Evolutionary conservation across 2,797 vertebrate species (phyloP), one percentile per base, ranked within the genome.

Genomic region (Aphelocoma californica): DNA sequence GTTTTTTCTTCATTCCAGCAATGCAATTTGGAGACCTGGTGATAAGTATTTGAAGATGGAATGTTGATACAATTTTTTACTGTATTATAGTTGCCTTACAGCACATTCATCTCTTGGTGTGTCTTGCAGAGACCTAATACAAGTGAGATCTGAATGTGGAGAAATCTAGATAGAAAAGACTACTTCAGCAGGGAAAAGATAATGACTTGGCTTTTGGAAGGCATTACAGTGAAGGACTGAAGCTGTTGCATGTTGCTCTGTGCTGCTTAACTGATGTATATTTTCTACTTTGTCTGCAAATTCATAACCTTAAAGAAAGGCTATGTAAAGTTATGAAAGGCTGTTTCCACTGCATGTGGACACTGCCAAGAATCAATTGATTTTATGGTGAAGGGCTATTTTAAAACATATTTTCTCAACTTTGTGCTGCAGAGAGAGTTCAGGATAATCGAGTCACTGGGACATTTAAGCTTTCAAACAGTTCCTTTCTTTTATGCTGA

Each of bases 361-460:
- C 77, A 32, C 50, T 88, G 40, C 48, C 66, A 75, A 71, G 70
- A 74, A 84, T 84, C 54, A 67, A 91, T 53, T 61, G 50, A 69
- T 84, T 93, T 93, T 88, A 48, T 81, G 50, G 53, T 74, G 57
- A 71, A 81, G 26, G 7, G 31, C 56, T 81, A 53, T 88, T 92
- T 95, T 67, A 36, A 93, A 95, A 85, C 45, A 51, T 77, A 44
- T 86, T 86, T 93, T 81, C 69, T 84, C 47, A 74, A 36, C 29
- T 74, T 56, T 44, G 10, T 88, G 60, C 58, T 92, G 34, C 28
- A 70, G 32, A 64, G 36, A 18, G 47, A 54, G 32, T 61, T 83
- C 58, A 72, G 23, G 58, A 25, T 81, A 81, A 79, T 36, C 62
- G 40, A 81, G 54, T 69, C 25, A 28, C 36, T 53, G 86, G 25